Conservation (phyloP, 2,797 vertebrate genomes). For the Lindbergichthys nudifrons region DNA sequence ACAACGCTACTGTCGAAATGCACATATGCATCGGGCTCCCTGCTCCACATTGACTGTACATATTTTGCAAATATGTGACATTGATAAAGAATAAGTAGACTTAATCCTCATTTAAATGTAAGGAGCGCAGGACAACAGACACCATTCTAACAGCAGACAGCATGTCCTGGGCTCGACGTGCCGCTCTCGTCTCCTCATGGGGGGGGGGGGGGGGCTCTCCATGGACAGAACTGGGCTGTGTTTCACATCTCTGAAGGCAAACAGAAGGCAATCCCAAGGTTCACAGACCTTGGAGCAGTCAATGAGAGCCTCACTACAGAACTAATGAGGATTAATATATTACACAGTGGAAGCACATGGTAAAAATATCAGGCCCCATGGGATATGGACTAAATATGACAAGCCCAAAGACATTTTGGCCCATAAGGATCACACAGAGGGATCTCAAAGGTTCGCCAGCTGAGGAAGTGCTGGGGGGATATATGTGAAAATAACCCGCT, state of each 20-base stretch:
- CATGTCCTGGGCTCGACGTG: conserved; percentile 9
- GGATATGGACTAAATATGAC: conserved; percentile 79
- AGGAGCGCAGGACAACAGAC: conserved; percentile 7
- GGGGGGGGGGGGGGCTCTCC: conserved; percentile 36
- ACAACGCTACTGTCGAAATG: no score
- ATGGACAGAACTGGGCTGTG: conserved; percentile 73
- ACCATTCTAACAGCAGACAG: conserved; percentile 21
- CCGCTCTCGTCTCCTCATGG: conserved; percentile 16
- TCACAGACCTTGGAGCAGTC: conserved; percentile 77
- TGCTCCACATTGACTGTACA: background rate
- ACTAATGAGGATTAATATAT: conserved; percentile 87
- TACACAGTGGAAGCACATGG: conserved; percentile 65
- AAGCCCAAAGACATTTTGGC: conserved; percentile 60
- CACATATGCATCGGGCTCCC: background rate
- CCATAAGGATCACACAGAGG: conserved; percentile 69
- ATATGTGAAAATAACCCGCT: background rate
- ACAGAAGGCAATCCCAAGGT: conserved; percentile 66
- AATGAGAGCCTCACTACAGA: conserved; percentile 74
- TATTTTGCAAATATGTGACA: background rate
- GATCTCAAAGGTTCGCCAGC: conserved; percentile 55
- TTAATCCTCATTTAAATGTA: conserved; percentile 13
- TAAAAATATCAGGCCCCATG: conserved; percentile 79
- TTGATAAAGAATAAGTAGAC: background rate
- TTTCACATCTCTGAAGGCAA: conserved; percentile 46
- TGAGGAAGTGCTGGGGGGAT: conserved; percentile 12